Evolutionary conservation across 1,140 invertebrate species (phyloP).

Genomic region (Cardiocondyla obscurior): DNA sequence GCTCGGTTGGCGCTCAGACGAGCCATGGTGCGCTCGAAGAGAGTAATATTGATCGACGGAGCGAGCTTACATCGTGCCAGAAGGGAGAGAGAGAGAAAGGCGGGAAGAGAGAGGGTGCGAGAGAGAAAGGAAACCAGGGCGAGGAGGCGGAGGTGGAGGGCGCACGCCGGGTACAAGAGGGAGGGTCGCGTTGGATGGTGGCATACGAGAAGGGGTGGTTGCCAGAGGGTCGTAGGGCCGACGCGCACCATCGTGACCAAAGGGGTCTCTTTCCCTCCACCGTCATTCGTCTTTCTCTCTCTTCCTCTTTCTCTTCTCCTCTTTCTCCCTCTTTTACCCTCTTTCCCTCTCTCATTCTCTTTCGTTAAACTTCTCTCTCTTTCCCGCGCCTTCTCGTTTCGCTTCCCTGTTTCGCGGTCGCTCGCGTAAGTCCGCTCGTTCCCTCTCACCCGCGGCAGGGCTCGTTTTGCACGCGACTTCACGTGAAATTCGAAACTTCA

Average conservation of each 20-base stretch:
- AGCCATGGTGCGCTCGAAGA: conserved; percentile 71
- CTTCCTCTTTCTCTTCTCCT: conserved; percentile 19
- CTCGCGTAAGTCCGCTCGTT: background rate
- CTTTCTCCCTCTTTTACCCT: conserved; percentile 46
- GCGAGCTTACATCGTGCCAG: conserved; percentile 70
- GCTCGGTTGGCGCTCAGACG: conserved; percentile 72
- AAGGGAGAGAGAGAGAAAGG: conserved; percentile 51
- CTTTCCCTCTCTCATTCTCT: conserved; percentile 38
- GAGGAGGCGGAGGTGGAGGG: background rate
- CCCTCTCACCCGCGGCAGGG: conserved; percentile 64
- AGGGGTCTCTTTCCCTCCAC: conserved; percentile 47
- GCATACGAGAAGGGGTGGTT: conserved; percentile 56
- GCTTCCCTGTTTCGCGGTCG: conserved; percentile 66
- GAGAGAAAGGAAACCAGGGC: conserved; percentile 25
- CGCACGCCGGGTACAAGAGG: conserved; percentile 37
- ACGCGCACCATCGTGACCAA: conserved; percentile 68
- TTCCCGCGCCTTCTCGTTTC: background rate
- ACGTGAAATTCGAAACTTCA: conserved; percentile 61
- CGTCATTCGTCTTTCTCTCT: conserved; percentile 46
- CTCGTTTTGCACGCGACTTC: conserved; percentile 70
- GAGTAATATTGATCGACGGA: conserved; percentile 75
- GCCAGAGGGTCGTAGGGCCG: conserved; percentile 67
- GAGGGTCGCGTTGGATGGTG: conserved; percentile 55
- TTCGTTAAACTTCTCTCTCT: background rate
- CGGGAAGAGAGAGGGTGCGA: conserved; percentile 43